Conservation (phyloP, 2,113 vertebrate genomes). For the Ceuthmochares aereus region DNA sequence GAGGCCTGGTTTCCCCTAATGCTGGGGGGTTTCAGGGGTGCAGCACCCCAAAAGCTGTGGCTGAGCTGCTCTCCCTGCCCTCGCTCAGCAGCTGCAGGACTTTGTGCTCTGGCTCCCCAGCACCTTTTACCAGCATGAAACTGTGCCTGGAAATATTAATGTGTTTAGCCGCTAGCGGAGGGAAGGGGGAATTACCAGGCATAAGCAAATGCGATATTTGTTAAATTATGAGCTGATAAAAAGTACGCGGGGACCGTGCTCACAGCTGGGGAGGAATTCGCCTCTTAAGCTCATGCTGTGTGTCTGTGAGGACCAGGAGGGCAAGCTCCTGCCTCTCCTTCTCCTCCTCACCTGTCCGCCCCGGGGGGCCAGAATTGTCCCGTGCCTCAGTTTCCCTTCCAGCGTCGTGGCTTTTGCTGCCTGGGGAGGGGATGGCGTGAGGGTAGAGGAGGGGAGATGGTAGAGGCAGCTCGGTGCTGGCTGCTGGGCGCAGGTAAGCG, state of each 20-base stretch:
- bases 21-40: background rate
- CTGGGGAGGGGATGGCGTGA: background rate
- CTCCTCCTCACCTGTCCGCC: background rate
- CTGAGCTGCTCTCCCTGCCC: background rate
- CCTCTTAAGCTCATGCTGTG: background rate
- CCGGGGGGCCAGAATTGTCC: fast-evolving
- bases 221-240: slow-evolving; percentile 57
- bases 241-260: background rate
- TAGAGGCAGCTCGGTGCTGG: background rate
- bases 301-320: background rate
- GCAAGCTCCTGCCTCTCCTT: background rate
- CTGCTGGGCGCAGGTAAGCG: slow-evolving; percentile 16
- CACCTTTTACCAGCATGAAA: slow-evolving; percentile 27
- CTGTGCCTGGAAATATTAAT: slow-evolving; percentile 46
- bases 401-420: background rate
- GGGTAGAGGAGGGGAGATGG: background rate
- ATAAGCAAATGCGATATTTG: slow-evolving; percentile 47
- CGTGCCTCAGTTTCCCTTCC: slow-evolving; percentile 50
- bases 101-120: background rate
- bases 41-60: background rate
- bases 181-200: slow-evolving; percentile 40
- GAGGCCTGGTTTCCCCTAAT: background rate
- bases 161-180: slow-evolving; percentile 37
- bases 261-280: background rate
- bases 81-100: background rate